Base-by-base conservation (phyloP, 2,113 vertebrate genomes). In the Gadus macrocephalus region DNA sequence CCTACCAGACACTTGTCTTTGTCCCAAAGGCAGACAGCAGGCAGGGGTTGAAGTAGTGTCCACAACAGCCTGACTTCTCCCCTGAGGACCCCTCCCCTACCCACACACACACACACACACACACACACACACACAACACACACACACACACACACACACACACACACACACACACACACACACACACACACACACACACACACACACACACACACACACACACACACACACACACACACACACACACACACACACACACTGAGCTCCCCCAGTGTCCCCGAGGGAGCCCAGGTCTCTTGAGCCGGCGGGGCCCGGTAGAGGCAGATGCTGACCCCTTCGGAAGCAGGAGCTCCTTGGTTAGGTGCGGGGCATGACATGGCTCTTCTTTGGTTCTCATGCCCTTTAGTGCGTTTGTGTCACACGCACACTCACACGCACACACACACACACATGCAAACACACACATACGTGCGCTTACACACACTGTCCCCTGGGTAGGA, bases 301-400 rank as follows among this genome's bases (percentile, higher is more conserved):
- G 89, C 9, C 42, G 9, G 12, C 11, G 61, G 66, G 61, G 20
- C 14, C 15, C 76, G 22, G 69, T 4, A 58, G 71, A 49, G 80
- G 80, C 89, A 90, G 89, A 90, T 90, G 89, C 80, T 3, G 64
- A 65, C 75, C 79, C 72, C 74, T 1, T 9, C 22, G 59, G 11
- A 49, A 15, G 22, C 28, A 20, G 56, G 67, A 27, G 42, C 1
- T 35, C 78, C 78, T 73, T 42, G 14, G 61, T n/a, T n/a, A 58
- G 68, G 59, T 15, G 8, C 31, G 77, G 80, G 73, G 78, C 70
- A 53, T 66, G 78, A 76, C 69, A 74, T 68, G 83, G 80, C 82
- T 87, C 76, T 56, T 80, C 76, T 87, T 61, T 31, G 73, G 86
- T 91, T 91, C 88, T 85, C 89, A 91, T 88, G 90, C 83, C 88